These are phyloP conservation scores for Antheraea assamensis DNA, from an alignment of 2,888 invertebrate species.

Conservation along the genomic window DNA sequence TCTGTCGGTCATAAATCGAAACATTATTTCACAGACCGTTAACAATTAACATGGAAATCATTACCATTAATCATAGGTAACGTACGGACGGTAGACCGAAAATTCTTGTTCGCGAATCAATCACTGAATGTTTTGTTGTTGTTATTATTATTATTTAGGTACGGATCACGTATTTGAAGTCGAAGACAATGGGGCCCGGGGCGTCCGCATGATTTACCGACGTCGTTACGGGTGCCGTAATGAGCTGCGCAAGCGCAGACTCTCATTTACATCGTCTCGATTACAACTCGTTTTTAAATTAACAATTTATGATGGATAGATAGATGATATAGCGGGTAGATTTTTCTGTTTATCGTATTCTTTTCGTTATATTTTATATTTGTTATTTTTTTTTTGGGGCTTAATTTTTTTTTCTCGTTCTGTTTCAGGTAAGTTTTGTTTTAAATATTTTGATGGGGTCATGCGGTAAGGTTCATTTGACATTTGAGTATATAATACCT, in stretches of 20 bases:
- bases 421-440: constrained; percentile 25
- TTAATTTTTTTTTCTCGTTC: constrained; percentile 38
- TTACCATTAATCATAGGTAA: constrained; percentile 41
- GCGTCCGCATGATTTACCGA: constrained; percentile 74
- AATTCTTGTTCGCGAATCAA: constrained; percentile 51
- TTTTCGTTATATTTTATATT: constrained; percentile 29
- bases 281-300: constrained; percentile 63
- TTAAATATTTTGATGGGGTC: not conserved
- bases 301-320: constrained; percentile 59
- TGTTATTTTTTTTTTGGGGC: constrained; percentile 33
- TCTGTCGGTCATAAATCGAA: not conserved
- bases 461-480: not conserved
- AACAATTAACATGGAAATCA: constrained; percentile 33
- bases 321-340: constrained; percentile 16
- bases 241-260: constrained; percentile 15
- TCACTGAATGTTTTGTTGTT: constrained; percentile 49
- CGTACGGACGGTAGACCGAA: constrained; percentile 38
- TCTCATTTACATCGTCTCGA: constrained; percentile 13
- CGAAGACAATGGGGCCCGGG: constrained; percentile 68
- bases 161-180: constrained; percentile 43
- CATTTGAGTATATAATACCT: not conserved
- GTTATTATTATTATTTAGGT: constrained; percentile 39
- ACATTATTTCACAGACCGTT: not conserved
- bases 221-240: constrained; percentile 22
- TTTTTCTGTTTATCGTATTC: constrained; percentile 25